A percentile compares a stretch with the other conserved stretches of the same genome.
Conservation (phyloP, 2,888 invertebrate species). For the Teleogryllus oceanicus region DNA sequence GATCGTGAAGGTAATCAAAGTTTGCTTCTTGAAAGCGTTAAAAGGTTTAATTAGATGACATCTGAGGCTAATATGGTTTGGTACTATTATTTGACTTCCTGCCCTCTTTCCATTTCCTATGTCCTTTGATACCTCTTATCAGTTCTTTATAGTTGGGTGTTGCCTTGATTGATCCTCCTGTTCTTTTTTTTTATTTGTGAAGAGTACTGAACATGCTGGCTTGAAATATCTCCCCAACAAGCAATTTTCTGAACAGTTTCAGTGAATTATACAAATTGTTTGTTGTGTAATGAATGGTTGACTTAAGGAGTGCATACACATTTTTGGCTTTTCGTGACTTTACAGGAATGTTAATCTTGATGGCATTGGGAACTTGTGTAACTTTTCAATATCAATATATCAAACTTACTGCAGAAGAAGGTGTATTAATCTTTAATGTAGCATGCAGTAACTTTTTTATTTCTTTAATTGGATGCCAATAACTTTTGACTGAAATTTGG, state of each 20-base stretch:
- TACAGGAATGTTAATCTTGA: not conserved
- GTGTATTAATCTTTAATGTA: not conserved
- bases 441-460: not conserved
- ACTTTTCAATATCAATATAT: not conserved
- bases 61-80: constrained; percentile 18
- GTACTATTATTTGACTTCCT: constrained; percentile 11
- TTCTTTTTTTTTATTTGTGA: not conserved
- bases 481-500: not conserved
- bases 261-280: no score
- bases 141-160: constrained; percentile 4
- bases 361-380: not conserved
- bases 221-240: not conserved
- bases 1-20: no score
- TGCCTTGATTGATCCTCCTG: not conserved
- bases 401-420: not conserved
- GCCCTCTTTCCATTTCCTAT: not conserved
- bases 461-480: not conserved
- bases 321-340: not conserved
- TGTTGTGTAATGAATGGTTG: no score
- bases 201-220: constrained; percentile 6
- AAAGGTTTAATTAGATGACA: not conserved
- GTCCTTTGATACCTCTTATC: constrained; percentile 2
- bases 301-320: no score
- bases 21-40: no score
- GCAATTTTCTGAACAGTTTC: not conserved